These are phyloP conservation scores for Galaxias olidus DNA, from an alignment of 2,797 vertebrate species.

Conservation along the genomic window DNA sequence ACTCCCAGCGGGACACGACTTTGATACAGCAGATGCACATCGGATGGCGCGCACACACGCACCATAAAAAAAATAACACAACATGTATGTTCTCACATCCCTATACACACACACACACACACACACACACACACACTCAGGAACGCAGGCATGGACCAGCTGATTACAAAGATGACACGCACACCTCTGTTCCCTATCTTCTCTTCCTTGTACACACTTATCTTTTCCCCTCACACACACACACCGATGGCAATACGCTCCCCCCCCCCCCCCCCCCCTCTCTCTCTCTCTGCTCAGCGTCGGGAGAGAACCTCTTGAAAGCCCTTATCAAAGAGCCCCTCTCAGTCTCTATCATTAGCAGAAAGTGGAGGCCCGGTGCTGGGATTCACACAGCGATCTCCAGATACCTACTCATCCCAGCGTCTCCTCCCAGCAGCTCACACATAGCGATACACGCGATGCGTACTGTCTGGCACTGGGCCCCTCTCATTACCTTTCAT, in stretches of 20 bases:
- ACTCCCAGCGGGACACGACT: constrained; percentile 60
- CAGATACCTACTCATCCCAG: constrained; percentile 38
- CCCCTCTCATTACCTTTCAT: too few relatives aligned
- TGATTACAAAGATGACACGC: too few relatives aligned
- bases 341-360: constrained; percentile 49
- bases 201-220: too few relatives aligned
- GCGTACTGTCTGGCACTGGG: background rate
- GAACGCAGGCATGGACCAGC: too few relatives aligned
- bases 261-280: too few relatives aligned
- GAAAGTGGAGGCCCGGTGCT: constrained; percentile 38
- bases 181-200: too few relatives aligned
- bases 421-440: constrained; percentile 51
- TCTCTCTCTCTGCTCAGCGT: constrained; percentile 13
- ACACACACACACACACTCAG: constrained; percentile 15
- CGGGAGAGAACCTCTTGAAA: constrained; percentile 38
- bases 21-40: constrained; percentile 66
- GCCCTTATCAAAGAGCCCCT: constrained; percentile 46
- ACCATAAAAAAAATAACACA: too few relatives aligned
- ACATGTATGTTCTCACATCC: too few relatives aligned
- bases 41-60: constrained; percentile 50
- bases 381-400: constrained; percentile 51
- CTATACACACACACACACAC: background rate
- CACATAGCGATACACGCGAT: constrained; percentile 51
- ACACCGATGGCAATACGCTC: constrained; percentile 13
- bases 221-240: constrained; percentile 38